Percentiles rank a stretch among this genome's conserved stretches.
phyloP scores from a whole-genome alignment of 1,140 invertebrate species.

The Rhyzopertha dominica region DNA sequence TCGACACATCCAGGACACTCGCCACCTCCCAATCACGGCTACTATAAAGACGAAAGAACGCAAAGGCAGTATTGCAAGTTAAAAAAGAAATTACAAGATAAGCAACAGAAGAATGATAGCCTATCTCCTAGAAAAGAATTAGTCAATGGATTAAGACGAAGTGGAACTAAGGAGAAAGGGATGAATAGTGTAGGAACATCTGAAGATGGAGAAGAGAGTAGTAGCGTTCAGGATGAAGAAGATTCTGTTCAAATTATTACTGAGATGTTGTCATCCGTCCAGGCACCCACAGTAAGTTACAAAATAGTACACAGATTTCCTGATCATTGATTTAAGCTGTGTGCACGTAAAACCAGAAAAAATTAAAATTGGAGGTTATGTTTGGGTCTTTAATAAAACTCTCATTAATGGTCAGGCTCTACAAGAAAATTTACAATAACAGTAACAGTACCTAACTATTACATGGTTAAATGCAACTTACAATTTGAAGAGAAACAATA shows the following conservation, averaged over 20 bases:
- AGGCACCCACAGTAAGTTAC: slow-evolving; percentile 61
- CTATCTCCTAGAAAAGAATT: slow-evolving; percentile 55
- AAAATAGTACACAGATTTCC: neutral
- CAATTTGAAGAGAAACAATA: too few species aligned
- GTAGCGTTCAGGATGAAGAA: slow-evolving; percentile 63
- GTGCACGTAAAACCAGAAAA: too few species aligned
- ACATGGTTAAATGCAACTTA: too few species aligned
- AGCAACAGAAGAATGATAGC: slow-evolving; percentile 41
- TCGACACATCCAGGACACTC: slow-evolving; percentile 48
- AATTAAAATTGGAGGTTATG: too few species aligned
- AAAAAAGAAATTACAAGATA: slow-evolving; percentile 49
- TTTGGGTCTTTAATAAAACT: too few species aligned
- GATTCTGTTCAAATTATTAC: slow-evolving; percentile 59
- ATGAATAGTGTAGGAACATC: slow-evolving; percentile 59
- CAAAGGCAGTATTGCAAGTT: slow-evolving; percentile 70
- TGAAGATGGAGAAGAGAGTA: slow-evolving; percentile 66
- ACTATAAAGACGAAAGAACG: slow-evolving; percentile 71
- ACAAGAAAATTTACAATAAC: too few species aligned
- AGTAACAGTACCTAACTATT: too few species aligned
- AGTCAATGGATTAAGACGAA: slow-evolving; percentile 48
- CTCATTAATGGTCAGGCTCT: too few species aligned
- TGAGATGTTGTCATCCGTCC: slow-evolving; percentile 66
- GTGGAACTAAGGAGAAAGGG: slow-evolving; percentile 46
- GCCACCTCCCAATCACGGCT: slow-evolving; percentile 50
- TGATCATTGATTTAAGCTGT: slow-evolving; percentile 5